Evolutionary conservation across 2,888 invertebrate genomes (phyloP).

Genomic region (Lissocephala sabroskyi): DNA sequence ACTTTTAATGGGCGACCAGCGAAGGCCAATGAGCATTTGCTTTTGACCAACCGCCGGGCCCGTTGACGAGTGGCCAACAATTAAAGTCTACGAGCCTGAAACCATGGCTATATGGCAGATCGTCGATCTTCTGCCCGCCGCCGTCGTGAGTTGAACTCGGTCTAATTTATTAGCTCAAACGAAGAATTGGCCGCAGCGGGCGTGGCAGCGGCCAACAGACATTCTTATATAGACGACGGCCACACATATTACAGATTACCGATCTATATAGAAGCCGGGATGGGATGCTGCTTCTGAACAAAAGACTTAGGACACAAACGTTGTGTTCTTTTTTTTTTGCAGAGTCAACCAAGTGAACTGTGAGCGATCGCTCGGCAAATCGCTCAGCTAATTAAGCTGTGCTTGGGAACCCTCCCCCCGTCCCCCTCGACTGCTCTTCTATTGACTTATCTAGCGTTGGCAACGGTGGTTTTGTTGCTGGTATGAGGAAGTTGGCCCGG

Average conservation of each 20-base stretch:
- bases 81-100: slow-evolving; percentile 24
- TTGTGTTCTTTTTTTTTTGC: slow-evolving; percentile 17
- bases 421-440: background rate
- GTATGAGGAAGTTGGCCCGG: background rate
- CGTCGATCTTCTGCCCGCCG: slow-evolving; percentile 5
- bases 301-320: slow-evolving; percentile 20
- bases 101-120: background rate
- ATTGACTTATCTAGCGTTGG: background rate
- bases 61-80: slow-evolving; percentile 53
- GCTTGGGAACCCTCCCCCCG: slow-evolving; percentile 5
- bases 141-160: slow-evolving; percentile 1
- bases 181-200: background rate
- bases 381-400: slow-evolving; percentile 42
- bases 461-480: background rate
- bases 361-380: background rate
- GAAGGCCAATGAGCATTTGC: slow-evolving; percentile 30
- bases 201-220: background rate
- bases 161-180: slow-evolving; percentile 44
- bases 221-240: no score
- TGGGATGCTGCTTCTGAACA: no score
- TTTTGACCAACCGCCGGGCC: slow-evolving; percentile 29
- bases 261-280: no score
- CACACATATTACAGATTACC: no score
- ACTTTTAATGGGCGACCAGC: background rate
- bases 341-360: background rate